Base-by-base conservation (phyloP, 2,113 vertebrate species). In the Ia io region DNA sequence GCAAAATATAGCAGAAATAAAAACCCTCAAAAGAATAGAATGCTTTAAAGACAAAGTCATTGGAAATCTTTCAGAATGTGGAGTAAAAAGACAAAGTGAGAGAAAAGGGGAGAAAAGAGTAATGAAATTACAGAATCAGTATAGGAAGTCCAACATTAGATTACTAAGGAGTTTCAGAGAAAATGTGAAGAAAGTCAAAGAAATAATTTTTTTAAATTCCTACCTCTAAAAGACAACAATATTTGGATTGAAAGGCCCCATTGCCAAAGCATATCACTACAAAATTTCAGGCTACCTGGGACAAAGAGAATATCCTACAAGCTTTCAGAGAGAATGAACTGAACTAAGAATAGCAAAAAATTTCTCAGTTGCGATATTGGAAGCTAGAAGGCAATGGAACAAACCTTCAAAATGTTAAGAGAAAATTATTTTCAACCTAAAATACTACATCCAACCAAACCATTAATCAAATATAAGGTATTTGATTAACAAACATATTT, bases 361-460 rank as follows among this genome's bases (percentile, higher is more conserved):
- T 35, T 53, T 85, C 70, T 84, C 65, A 61, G 12, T 40, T 92
- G 10, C 11, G 67, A n/a, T 84, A 56, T 11, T 71, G 17, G 53
- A 87, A 92, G 47, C 14, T 51, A 91, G 51, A 82, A 67, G 20
- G 61, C 16, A 87, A 51, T 90, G 71, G 6, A 42, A 77, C 28
- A 85, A 84, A 61, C 11, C 32, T 94, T 80, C 59, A 95, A 92
- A 89, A 73, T 78, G 23, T 16, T 88, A 96, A 76, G 22, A 87
- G 20, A 84, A 88, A 92, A 91, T 63, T 88, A 82, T 80, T 84
- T 92, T 93, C 42, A 91, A 76, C n/a, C 13, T 59, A 47, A n/a
- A 96, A 70, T 91, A 10, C 4, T 79, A 47, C 73, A 30, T 13
- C 5, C 47, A 91, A 40, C 12, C 40, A 89, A 95, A 56, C 10